Conservation (phyloP, 2,888 invertebrate genomes). For the Ptychoptera contaminata region DNA sequence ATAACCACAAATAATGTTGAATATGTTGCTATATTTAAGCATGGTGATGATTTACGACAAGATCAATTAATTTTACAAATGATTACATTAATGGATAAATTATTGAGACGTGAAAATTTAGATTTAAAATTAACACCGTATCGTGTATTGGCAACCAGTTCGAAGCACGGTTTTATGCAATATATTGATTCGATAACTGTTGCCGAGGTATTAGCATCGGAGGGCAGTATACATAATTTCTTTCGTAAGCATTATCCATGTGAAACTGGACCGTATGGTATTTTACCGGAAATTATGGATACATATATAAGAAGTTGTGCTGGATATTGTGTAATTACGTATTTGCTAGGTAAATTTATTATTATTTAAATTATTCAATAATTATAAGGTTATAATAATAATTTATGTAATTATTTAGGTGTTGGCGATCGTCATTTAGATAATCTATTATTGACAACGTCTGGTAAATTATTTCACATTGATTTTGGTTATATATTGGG, state of each 20-base stretch:
- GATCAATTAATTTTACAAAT: slow-evolving; percentile 96
- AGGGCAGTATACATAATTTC: slow-evolving; percentile 85
- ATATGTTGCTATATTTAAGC: slow-evolving; percentile 93
- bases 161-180: slow-evolving; percentile 91
- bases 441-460: slow-evolving; percentile 80
- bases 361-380: background rate
- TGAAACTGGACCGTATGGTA: slow-evolving; percentile 77
- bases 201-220: slow-evolving; percentile 74
- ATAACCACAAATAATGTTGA: slow-evolving; percentile 63
- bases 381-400: background rate
- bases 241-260: slow-evolving; percentile 81
- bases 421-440: slow-evolving; percentile 97
- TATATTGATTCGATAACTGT: slow-evolving; percentile 87
- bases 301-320: slow-evolving; percentile 92
- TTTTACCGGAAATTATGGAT: slow-evolving; percentile 90
- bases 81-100: slow-evolving; percentile 94
- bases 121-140: slow-evolving; percentile 95
- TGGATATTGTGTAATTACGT: slow-evolving; percentile 97
- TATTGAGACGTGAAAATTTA: slow-evolving; percentile 83
- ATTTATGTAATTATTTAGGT: slow-evolving; percentile 35
- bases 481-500: slow-evolving; percentile 98
- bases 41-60: slow-evolving; percentile 93
- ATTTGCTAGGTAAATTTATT: slow-evolving; percentile 50
- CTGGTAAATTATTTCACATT: slow-evolving; percentile 88
- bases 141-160: slow-evolving; percentile 86